Evolutionary conservation across 2,888 invertebrate genomes (phyloP), one percentile per base, ranked within the genome.

Genomic region (Isoperla grammatica): DNA sequence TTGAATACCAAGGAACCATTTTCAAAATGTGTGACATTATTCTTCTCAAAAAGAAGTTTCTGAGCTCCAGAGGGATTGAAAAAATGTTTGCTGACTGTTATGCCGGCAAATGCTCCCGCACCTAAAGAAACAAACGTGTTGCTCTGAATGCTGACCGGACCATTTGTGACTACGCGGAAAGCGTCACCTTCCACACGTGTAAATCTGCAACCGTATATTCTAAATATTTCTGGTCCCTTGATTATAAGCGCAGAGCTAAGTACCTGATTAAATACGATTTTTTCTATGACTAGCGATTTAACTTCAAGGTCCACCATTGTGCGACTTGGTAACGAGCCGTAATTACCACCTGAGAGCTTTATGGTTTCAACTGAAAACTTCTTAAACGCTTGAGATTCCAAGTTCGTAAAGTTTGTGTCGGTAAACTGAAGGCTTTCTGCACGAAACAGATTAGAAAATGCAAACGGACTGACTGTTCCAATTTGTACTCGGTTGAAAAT

Each of bases 381-480:
- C 69, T 90, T 91, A 69, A 91, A 89, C 1, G 88, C 83, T 74
- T 90, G 83, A 42, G 80, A 80, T 65, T 86, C 84, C 49, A 89
- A 20, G 9, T 56, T 56, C 8, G 22, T 42, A 43, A 56, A 56
- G 40, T 40, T 56, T 22, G 43, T 20, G 6, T 56, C 23, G 11
- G 40, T 43, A 43, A 56, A 43, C 40, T 56, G 20, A 43, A 56
- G n/a, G 4, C 15, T 53, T 11, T 53, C 53, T 20, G 20, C 37
- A n/a, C 53, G 37, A 9, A 37, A 37, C 43, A 89, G 79, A 71
- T 86, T 87, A 61, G 87, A 85, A 70, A 91, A 87, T 0, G 88
- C 87, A 71, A 86, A 89, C 0, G 89, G 82, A 67, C 79, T 79
- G 61, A 90, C 76, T 58, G 76, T 77, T 22, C 79, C 79, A 60